Percentiles rank a stretch among this genome's conserved stretches.
Evolutionary conservation across 2,113 vertebrate species (phyloP).

Genomic region (Sylvietta virens): DNA sequence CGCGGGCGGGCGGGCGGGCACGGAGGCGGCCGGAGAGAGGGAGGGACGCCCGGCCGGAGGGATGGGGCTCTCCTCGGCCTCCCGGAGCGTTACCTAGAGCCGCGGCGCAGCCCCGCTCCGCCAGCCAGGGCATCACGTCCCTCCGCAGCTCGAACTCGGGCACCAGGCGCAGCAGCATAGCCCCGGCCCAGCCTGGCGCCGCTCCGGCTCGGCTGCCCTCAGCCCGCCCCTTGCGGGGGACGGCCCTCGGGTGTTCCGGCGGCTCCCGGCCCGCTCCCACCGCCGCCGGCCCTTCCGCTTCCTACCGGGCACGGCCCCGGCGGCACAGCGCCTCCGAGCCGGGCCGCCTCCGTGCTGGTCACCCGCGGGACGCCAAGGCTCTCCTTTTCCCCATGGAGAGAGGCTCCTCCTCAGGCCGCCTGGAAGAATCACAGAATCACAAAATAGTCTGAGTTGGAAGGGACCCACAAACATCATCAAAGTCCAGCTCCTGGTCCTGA

Average conservation of each 20-base stretch:
- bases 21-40: not conserved
- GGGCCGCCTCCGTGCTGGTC: rapidly evolving
- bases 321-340: rapidly evolving
- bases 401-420: not conserved
- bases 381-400: rapidly evolving
- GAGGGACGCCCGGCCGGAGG: not conserved
- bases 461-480: not conserved
- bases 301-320: rapidly evolving
- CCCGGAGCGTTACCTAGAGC: not conserved
- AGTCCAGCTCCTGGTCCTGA: not conserved
- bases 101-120: not conserved
- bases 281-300: not conserved
- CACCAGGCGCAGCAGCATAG: conserved; percentile 61
- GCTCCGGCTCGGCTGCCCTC: not conserved
- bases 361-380: rapidly evolving
- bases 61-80: not conserved
- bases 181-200: not conserved
- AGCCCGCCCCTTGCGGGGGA: not conserved
- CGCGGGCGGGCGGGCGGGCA: too few species aligned
- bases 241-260: not conserved
- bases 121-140: conserved; percentile 70
- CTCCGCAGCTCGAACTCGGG: conserved; percentile 59
- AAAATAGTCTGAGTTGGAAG: not conserved
- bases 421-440: not conserved
- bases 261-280: rapidly evolving